These are phyloP conservation scores for Diadema setosum DNA, from an alignment of 35 echinoderm and acorn worm species.

Conservation along the genomic window DNA sequence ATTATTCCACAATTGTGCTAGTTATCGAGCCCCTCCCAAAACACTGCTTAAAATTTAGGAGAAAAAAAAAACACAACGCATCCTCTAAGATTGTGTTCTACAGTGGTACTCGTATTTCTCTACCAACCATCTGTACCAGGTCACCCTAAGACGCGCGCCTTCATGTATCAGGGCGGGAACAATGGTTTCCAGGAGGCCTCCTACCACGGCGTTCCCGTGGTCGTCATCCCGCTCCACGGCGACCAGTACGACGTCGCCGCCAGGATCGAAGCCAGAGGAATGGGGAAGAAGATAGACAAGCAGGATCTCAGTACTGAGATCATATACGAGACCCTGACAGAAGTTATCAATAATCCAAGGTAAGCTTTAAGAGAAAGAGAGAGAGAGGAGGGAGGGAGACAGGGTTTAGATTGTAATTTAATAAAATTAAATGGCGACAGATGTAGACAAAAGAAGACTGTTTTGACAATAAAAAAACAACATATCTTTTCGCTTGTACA, in stretches of 20 bases:
- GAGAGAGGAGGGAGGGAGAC: too few species aligned
- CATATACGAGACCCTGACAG: not conserved
- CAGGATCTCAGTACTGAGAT: not conserved
- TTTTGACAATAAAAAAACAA: too few species aligned
- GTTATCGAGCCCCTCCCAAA: too few species aligned
- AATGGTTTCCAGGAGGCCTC: constrained; percentile 35
- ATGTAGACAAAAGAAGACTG: too few species aligned
- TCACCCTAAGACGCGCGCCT: constrained; percentile 22
- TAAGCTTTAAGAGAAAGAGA: not conserved
- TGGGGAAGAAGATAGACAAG: constrained; percentile 23
- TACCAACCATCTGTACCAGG: not conserved
- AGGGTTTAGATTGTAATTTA: too few species aligned
- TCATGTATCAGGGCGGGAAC: constrained; percentile 46
- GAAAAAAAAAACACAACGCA: not conserved
- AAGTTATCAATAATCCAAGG: not conserved
- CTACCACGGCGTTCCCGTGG: constrained; percentile 33
- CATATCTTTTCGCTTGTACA: too few species aligned
- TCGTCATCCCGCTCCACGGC: constrained; percentile 37
- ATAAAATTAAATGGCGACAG: too few species aligned
- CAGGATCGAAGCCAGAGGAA: constrained; percentile 23
- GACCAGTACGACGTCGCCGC: constrained; percentile 37
- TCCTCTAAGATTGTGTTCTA: not conserved
- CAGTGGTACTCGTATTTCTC: not conserved
- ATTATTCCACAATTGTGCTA: too few species aligned
- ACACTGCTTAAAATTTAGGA: not conserved